Evolutionary conservation across 2,113 vertebrate species (phyloP).

Genomic region (Gila orcuttii): DNA sequence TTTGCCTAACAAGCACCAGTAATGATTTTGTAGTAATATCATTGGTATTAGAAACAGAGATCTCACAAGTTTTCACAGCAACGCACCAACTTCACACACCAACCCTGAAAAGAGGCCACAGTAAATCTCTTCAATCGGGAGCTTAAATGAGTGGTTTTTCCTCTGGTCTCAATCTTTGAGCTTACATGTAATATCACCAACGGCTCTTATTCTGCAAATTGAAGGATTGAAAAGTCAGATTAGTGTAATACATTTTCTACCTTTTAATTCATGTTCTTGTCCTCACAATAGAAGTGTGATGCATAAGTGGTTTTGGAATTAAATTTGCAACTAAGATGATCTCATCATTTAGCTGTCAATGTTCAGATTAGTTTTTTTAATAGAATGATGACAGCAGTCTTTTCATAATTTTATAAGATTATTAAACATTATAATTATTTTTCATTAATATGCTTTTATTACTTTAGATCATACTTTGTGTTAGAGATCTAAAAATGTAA

Average conservation of each 20-base stretch:
- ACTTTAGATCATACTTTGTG: no score
- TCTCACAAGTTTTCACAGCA: constrained; percentile 1
- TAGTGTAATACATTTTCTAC: constrained; percentile 18
- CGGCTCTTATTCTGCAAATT: constrained; percentile 7
- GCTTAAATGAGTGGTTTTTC: constrained; percentile 4
- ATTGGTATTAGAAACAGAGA: not conserved
- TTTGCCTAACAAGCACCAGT: not conserved
- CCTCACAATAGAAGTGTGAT: not conserved
- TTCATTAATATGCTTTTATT: no score
- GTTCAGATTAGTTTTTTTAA: not conserved
- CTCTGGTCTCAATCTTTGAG: not conserved
- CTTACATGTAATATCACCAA: constrained; percentile 4
- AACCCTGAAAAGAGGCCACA: constrained; percentile 2
- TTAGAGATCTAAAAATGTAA: no score
- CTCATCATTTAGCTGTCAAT: not conserved
- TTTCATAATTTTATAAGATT: constrained; percentile 6
- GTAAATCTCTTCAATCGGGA: constrained; percentile 26
- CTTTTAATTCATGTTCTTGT: not conserved
- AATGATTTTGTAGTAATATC: not conserved
- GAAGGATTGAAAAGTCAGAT: constrained; percentile 2
- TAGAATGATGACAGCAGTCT: not conserved
- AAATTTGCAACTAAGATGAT: constrained; percentile 4
- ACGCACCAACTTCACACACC: not conserved
- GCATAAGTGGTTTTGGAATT: not conserved
- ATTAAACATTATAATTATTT: no score